Percentiles rank a stretch among this genome's conserved stretches.
Evolutionary conservation across 2,888 invertebrate genomes (phyloP).

Genomic region (Cerastoderma edule): DNA sequence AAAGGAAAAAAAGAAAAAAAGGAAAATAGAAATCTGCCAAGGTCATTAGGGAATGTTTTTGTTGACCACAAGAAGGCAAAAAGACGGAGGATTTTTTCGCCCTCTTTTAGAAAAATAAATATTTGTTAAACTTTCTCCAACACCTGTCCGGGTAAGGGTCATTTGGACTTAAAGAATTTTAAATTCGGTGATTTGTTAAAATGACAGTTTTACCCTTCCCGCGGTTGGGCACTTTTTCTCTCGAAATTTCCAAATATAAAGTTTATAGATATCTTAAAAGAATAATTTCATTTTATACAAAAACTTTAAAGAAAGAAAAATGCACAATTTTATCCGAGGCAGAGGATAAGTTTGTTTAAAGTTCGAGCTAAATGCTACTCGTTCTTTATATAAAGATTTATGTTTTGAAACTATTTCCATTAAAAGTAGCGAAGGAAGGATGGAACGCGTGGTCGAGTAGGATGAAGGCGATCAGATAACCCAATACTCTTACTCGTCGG

Average conservation of each 20-base stretch:
- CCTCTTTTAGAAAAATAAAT: conserved; percentile 14
- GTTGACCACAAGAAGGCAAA: conserved; percentile 2
- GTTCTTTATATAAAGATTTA: too few species aligned
- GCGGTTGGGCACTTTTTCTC: too few species aligned
- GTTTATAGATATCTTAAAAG: too few species aligned
- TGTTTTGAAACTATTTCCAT: too few species aligned
- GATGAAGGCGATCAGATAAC: conserved; percentile 24
- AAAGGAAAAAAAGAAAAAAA: not conserved
- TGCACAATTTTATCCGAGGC: too few species aligned
- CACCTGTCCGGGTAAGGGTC: conserved; percentile 54
- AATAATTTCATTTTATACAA: too few species aligned
- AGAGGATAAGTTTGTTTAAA: too few species aligned
- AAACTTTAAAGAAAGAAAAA: too few species aligned
- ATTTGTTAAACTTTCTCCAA: conserved; percentile 18
- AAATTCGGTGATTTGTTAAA: conserved; percentile 49
- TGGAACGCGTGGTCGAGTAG: not conserved
- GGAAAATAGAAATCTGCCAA: conserved; percentile 12
- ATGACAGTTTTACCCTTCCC: conserved; percentile 47
- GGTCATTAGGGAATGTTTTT: conserved; percentile 3
- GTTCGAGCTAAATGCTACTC: too few species aligned
- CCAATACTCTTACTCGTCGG: conserved; percentile 20
- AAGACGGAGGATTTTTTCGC: not conserved
- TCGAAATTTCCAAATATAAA: not conserved
- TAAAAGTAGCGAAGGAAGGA: too few species aligned
- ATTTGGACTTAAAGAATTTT: conserved; percentile 23